Percentiles rank a stretch among this genome's conserved stretches.
Evolutionary conservation across 2,113 vertebrate species (phyloP).

Genomic region (Lophochroa leadbeateri): DNA sequence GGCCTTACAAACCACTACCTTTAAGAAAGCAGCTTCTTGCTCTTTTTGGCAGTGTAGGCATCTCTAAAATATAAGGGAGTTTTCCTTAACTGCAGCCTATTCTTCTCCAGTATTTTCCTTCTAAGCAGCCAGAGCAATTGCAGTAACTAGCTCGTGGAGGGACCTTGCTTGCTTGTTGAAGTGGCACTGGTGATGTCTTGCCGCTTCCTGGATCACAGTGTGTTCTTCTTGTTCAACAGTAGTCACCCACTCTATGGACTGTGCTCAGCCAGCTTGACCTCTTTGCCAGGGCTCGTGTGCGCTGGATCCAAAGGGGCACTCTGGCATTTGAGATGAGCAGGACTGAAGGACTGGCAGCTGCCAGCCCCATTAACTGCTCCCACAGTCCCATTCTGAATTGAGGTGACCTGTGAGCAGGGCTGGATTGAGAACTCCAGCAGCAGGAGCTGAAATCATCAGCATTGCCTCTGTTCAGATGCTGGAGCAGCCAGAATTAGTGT

Average conservation of each 20-base stretch:
- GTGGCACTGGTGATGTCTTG: neutral
- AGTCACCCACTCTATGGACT: neutral
- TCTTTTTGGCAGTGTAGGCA: neutral
- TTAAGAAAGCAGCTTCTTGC: neutral
- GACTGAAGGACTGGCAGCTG: neutral
- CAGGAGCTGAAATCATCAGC: neutral
- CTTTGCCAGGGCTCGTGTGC: neutral
- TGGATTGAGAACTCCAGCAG: neutral
- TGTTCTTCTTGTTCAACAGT: neutral
- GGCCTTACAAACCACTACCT: neutral
- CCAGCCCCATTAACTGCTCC: neutral
- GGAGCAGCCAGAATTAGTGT: neutral
- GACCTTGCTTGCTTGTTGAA: neutral
- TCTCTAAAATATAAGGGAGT: too few relatives aligned
- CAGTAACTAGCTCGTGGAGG: neutral
- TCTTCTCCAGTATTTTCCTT: neutral
- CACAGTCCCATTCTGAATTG: neutral
- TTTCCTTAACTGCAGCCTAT: neutral
- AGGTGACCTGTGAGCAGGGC: neutral
- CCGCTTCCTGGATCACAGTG: neutral
- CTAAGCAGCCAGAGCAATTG: neutral
- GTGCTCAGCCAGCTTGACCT: accelerated
- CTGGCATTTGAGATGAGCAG: neutral
- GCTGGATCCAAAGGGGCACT: neutral
- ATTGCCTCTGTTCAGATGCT: neutral